These are phyloP conservation scores for Tamandua tetradactyla DNA, from an alignment of 2,797 vertebrate species.

Conservation along the genomic window DNA sequence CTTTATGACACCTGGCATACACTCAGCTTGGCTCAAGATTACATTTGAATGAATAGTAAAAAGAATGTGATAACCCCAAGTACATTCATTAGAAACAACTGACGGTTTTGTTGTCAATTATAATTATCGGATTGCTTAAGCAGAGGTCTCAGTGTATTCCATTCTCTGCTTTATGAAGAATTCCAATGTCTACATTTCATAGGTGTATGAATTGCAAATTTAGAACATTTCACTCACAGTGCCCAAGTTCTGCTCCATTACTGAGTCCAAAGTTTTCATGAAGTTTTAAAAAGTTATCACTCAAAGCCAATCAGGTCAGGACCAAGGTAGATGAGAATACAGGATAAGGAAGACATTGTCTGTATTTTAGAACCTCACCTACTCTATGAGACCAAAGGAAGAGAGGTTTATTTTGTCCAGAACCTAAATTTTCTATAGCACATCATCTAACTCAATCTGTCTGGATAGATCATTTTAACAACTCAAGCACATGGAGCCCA, in stretches of 20 bases:
- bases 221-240: neutral
- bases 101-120: neutral
- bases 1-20: neutral
- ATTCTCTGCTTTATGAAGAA: constrained; percentile 12
- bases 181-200: constrained; percentile 20
- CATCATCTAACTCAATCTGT: too few relatives aligned
- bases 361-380: too few relatives aligned
- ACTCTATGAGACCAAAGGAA: too few relatives aligned
- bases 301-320: too few relatives aligned
- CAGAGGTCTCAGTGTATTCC: neutral
- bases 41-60: constrained; percentile 11
- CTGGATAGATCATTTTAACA: too few relatives aligned
- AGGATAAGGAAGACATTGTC: too few relatives aligned
- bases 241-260: neutral
- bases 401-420: too few relatives aligned
- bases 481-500: too few relatives aligned
- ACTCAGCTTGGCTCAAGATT: neutral
- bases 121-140: neutral
- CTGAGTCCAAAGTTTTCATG: neutral
- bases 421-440: too few relatives aligned
- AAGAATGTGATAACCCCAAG: neutral
- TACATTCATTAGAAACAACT: neutral
- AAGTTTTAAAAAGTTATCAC: neutral
- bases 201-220: neutral
- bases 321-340: too few relatives aligned